These are phyloP conservation scores for Orthosia gothica DNA, from an alignment of 2,888 invertebrate species.

Conservation along the genomic window DNA sequence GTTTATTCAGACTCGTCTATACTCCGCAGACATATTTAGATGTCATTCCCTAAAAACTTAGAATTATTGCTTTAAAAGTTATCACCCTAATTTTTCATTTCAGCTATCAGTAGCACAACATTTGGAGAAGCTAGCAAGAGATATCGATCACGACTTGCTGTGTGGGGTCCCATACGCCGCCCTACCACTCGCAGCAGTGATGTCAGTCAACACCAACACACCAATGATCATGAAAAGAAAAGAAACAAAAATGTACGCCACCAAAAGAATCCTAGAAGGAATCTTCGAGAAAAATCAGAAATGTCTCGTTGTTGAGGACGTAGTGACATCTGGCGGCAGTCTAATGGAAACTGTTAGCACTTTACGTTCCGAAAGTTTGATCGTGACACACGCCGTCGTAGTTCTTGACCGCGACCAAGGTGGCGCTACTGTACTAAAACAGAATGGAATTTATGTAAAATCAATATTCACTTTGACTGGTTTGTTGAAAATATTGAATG, in stretches of 20 bases:
- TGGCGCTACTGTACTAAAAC: conserved; percentile 94
- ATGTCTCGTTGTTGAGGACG: conserved; percentile 98
- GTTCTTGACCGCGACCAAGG: conserved; percentile 99
- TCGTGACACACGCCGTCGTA: conserved; percentile 96
- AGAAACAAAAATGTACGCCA: conserved; percentile 98
- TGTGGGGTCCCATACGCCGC: conserved; percentile 99
- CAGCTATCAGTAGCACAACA: conserved; percentile 84
- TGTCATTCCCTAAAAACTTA: not conserved
- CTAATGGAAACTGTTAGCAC: conserved; percentile 97
- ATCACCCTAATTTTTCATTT: conserved; percentile 68
- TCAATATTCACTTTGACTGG: conserved; percentile 93
- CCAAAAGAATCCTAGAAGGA: conserved; percentile 98
- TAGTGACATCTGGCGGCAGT: conserved; percentile 98
- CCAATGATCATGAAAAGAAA: conserved; percentile 98
- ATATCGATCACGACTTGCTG: conserved; percentile 92
- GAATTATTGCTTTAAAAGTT: not conserved
- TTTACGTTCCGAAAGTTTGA: conserved; percentile 92
- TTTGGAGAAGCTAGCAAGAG: conserved; percentile 78
- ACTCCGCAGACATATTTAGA: conserved; percentile 2
- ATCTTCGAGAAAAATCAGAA: conserved; percentile 92
- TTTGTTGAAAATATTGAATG: conserved; percentile 92
- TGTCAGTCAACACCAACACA: conserved; percentile 93
- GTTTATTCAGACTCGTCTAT: not conserved
- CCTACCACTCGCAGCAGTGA: conserved; percentile 97
- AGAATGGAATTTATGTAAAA: conserved; percentile 94